These are phyloP conservation scores for Metopolophium dirhodum DNA, from an alignment of 1,140 invertebrate species.

Conservation along the genomic window DNA sequence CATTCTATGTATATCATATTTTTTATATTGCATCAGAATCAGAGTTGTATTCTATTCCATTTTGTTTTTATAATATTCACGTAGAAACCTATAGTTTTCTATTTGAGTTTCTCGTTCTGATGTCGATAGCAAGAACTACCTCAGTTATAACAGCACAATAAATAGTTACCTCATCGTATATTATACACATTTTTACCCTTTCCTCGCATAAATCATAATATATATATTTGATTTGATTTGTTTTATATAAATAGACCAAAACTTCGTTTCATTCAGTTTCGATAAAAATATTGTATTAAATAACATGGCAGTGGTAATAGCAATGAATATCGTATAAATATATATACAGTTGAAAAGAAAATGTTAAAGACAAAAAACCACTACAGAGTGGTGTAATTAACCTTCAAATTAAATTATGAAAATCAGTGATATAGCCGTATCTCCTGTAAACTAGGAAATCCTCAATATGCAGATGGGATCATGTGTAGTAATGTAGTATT, in stretches of 20 bases:
- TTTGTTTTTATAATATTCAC: neutral
- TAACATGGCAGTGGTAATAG: neutral
- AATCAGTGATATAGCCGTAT: neutral
- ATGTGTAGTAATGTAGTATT: neutral
- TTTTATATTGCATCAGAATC: neutral
- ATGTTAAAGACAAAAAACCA: neutral
- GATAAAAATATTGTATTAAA: neutral
- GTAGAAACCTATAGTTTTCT: neutral
- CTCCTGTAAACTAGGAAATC: neutral
- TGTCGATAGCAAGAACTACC: neutral
- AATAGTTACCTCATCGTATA: neutral
- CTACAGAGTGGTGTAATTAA: neutral
- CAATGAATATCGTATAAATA: neutral
- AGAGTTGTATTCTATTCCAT: neutral
- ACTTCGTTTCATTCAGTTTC: neutral
- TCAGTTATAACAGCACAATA: neutral
- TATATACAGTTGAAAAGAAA: neutral
- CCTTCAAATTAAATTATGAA: neutral
- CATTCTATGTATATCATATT: neutral
- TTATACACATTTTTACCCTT: neutral
- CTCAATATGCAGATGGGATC: neutral
- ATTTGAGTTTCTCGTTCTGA: neutral
- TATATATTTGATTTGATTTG: neutral
- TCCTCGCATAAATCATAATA: neutral
- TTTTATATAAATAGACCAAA: neutral